Base-by-base conservation (phyloP, 92 coral and sea anemone species). In the Micromussa lordhowensis region DNA sequence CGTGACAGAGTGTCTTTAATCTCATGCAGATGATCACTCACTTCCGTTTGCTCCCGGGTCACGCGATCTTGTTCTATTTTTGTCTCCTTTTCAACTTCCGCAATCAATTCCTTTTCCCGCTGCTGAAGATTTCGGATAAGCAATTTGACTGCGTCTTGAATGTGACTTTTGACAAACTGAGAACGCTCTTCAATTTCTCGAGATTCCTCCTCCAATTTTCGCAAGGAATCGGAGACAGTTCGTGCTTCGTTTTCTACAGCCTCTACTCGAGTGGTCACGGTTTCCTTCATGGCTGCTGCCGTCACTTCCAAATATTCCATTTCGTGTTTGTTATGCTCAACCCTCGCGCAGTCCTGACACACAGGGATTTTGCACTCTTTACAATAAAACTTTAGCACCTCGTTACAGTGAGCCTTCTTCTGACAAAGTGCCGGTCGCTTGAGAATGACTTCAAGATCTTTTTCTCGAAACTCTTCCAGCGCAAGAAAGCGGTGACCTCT, bases 331-430 rank as follows among this genome's bases (percentile, higher is more conserved):
- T 71, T 36, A 40, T 89, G 92, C 17, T 86, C 84, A 5, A 80
- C 77, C 13, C 49, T 77, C 22, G 70, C 80, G 28, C 92, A 89
- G 70, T 85, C 77, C 49, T 82, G 88, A 57, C 89, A 89, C 5
- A 78, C 89, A 26, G 88, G 82, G n/a, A 84, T 68, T 18, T 84
- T 30, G 38, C 92, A 84, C 10, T 66, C 68, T 57, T 85, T 84
- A 36, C 92, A 89, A 76, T 68, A 89, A 78, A 84, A 84, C 80
- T 89, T 89, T 3, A 89, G 89, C 40, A 89, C 58, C 55, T 89
- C 89, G 54, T 55, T 89, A 3, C 85, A 68, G 55, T 89, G 88
- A 21, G 64, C 80, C 31, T 84, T 82, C 66, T 78, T 80, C 77
- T 78, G 79, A 53, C 92, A 89, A 70, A 70, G 85, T 13, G 76